Evolutionary conservation across 2,888 invertebrate genomes (phyloP), one percentile per base, ranked within the genome.

Genomic region (Limnephilus marmoratus): DNA sequence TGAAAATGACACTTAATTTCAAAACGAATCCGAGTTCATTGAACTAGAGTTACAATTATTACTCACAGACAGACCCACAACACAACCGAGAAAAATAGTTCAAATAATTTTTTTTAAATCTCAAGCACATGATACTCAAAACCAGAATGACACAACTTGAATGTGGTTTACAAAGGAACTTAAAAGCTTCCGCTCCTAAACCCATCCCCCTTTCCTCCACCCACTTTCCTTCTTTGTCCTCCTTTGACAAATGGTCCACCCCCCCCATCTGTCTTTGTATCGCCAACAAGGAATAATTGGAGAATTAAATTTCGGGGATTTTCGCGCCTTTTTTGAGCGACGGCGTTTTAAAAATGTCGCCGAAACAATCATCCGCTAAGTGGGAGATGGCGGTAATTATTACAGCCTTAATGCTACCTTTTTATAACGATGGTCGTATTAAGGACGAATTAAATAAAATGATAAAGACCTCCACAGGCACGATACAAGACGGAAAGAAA

Each of bases 251-350:
- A 88, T 29, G 31, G 15, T 5, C 18, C 85, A 24, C 31, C 53
- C 34, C n/a, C 41, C 34, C 88, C 80, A 68, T 88, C 34, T 88
- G 53, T 88, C 88, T 88, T 88, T 88, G 88, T 88, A 88, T 88
- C 68, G 24, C 68, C 88, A 88, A 68, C 68, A 68, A 88, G 88
- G 88, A 88, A 68, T 88, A 88, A 88, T 88, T 88, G 68, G 68
- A 37, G 88, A 53, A 88, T 88, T 88, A 88, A 88, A 88, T 88
- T 88, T 53, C 88, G 18, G 24, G 68, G 45, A 24, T 88, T 53
- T 68, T 18, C 53, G 31, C 88, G 88, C 88, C 85, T 9, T 45
- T 86, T 31, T 45, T 86, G 41, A 29, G 11, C 29, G 45, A n/a
- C 49, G 49, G 85, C 49, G 49, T 7, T 86, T 86, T 86, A 86